Percentiles rank a stretch among this genome's conserved stretches.
Evolutionary conservation across 2,797 vertebrate genomes (phyloP).

Genomic region (Enteromius treurensis): DNA sequence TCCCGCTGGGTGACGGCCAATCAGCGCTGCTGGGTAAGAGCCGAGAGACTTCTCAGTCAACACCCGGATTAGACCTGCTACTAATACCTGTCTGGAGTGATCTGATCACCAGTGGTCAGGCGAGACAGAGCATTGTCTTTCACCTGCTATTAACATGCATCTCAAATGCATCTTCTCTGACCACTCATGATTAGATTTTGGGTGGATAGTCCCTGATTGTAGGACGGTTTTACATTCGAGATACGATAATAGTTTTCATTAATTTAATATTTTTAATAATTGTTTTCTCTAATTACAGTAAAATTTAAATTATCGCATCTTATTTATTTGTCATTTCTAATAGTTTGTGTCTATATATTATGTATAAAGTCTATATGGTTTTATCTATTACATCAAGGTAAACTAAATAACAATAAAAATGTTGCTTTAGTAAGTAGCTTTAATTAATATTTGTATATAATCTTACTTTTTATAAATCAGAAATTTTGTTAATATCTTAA

Average conservation of each 20-base stretch:
- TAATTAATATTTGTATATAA: neutral
- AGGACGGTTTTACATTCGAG: neutral
- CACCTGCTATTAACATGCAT: neutral
- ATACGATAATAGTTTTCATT: neutral
- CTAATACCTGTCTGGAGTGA: neutral
- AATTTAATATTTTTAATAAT: neutral
- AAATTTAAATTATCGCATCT: neutral
- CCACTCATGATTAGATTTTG: neutral
- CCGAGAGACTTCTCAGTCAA: neutral
- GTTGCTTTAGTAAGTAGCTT: neutral
- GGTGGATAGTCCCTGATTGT: neutral
- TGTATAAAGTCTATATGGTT: neutral
- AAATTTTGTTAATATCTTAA: neutral
- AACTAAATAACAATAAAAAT: neutral
- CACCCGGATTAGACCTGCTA: neutral
- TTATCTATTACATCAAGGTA: neutral
- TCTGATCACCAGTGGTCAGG: conserved; percentile 6
- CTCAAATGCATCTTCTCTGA: neutral
- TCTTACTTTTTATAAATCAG: accelerated
- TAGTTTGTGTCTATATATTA: too few relatives aligned
- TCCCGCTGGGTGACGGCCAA: conserved; percentile 92
- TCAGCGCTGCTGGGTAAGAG: conserved; percentile 90
- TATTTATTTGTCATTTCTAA: neutral
- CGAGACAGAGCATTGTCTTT: neutral
- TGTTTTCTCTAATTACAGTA: neutral